Percentiles rank a stretch among this genome's conserved stretches.
Conservation (phyloP, 2,113 vertebrate species). For the Channa maculata region DNA sequence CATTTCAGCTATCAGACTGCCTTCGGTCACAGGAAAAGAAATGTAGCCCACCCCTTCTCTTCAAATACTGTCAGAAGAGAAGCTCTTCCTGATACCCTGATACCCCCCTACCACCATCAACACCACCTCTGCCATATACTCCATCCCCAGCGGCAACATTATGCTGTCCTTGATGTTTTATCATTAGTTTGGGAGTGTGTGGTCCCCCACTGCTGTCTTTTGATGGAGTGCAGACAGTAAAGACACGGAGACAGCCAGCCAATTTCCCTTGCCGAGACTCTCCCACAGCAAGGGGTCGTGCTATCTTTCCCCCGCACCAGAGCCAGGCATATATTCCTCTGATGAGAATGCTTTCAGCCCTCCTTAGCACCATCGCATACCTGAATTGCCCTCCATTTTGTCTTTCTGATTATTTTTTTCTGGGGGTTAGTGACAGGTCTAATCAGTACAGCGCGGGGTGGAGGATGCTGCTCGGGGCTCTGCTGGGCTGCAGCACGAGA, state of each 20-base stretch:
- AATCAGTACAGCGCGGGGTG: conserved; percentile 63
- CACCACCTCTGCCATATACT: conserved; percentile 63
- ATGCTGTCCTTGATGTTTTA: conserved; percentile 85
- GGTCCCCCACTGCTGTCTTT: conserved; percentile 84
- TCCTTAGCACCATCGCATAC: conserved; percentile 66
- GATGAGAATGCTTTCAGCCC: conserved; percentile 71
- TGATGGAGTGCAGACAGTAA: conserved; percentile 87
- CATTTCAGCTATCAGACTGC: conserved; percentile 83
- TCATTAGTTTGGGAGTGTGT: conserved; percentile 85
- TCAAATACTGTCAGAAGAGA: conserved; percentile 78
- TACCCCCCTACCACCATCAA: conserved; percentile 70
- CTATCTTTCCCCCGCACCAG: conserved; percentile 71
- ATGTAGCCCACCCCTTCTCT: conserved; percentile 70
- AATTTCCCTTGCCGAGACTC: conserved; percentile 83
- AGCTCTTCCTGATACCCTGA: conserved; percentile 71
- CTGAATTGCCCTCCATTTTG: conserved; percentile 74
- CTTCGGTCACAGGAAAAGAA: conserved; percentile 76
- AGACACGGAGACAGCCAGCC: conserved; percentile 82
- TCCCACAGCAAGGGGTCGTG: conserved; percentile 79
- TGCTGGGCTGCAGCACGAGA: conserved; percentile 57
- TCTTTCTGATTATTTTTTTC: conserved; percentile 71
- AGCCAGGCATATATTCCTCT: conserved; percentile 68
- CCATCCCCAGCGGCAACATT: conserved; percentile 76
- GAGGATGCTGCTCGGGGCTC: conserved; percentile 45
- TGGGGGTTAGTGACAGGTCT: conserved; percentile 64